These are phyloP conservation scores for Hippocampus kuda DNA, from an alignment of 2,797 vertebrate species.

Conservation along the genomic window DNA sequence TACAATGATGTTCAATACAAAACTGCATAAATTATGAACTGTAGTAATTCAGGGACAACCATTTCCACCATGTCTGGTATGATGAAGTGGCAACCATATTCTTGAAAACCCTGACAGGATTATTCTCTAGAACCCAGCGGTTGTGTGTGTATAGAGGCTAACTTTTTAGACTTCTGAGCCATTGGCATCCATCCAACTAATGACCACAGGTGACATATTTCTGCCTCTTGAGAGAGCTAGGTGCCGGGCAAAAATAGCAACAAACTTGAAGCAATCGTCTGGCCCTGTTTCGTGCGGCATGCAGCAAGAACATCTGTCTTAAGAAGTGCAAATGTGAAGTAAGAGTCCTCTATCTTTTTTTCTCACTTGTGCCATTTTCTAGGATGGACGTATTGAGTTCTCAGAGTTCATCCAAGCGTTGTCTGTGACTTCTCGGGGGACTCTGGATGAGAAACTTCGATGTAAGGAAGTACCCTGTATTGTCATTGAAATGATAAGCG, in stretches of 20 bases:
- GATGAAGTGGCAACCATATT: neutral
- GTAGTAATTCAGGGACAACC: neutral
- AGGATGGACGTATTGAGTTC: conserved; percentile 98
- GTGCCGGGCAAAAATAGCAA: conserved; percentile 61
- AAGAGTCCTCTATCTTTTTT: conserved; percentile 17
- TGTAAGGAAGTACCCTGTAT: conserved; percentile 66
- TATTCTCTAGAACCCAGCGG: neutral
- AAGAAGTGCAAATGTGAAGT: conserved; percentile 26
- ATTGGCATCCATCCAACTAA: conserved; percentile 55
- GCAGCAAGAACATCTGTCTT: conserved; percentile 32
- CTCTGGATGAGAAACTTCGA: conserved; percentile 93
- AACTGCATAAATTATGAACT: neutral
- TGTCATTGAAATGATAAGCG: conserved; percentile 27
- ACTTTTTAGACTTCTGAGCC: conserved; percentile 15
- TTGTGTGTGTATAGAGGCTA: neutral
- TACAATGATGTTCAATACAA: neutral
- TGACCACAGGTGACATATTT: conserved; percentile 55
- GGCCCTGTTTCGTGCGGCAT: conserved; percentile 48
- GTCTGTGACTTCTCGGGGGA: conserved; percentile 94
- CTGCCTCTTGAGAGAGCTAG: conserved; percentile 44
- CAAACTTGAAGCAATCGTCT: conserved; percentile 47
- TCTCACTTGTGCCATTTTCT: conserved; percentile 10
- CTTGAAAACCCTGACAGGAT: conserved; percentile 1
- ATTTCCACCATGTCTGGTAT: neutral
- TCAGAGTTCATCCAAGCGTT: conserved; percentile 97